These are phyloP conservation scores for Timandra comae DNA, from an alignment of 2,888 invertebrate species.

Conservation along the genomic window DNA sequence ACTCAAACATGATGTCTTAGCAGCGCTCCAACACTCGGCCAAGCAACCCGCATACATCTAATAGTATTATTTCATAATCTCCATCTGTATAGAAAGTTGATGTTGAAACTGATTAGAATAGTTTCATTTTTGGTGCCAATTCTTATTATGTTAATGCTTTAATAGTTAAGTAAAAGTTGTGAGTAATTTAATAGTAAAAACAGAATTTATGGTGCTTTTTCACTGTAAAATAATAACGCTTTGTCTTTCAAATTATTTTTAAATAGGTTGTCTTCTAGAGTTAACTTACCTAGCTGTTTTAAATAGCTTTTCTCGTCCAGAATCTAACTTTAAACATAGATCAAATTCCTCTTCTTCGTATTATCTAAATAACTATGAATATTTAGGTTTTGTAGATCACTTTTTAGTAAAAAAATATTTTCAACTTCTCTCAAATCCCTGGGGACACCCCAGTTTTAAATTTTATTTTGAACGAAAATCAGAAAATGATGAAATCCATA, in stretches of 20 bases:
- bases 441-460: too few relatives aligned
- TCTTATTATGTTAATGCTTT: conserved; percentile 64
- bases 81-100: conserved; percentile 15
- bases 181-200: conserved; percentile 50
- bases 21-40: conserved; percentile 91
- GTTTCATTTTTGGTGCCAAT: conserved; percentile 66
- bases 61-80: not conserved
- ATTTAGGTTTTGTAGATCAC: conserved; percentile 19
- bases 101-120: conserved; percentile 29
- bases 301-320: conserved; percentile 28
- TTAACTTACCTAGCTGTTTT: not conserved
- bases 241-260: conserved; percentile 11
- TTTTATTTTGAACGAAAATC: too few relatives aligned
- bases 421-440: conserved; percentile 8
- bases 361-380: conserved; percentile 31
- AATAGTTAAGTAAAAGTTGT: conserved; percentile 65
- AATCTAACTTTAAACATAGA: conserved; percentile 14
- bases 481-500: conserved; percentile 42
- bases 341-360: conserved; percentile 22
- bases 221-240: conserved; percentile 24
- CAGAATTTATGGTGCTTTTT: conserved; percentile 68
- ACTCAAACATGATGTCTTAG: conserved; percentile 91
- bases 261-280: conserved; percentile 4
- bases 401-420: conserved; percentile 5
- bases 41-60: conserved; percentile 84